Evolutionary conservation across 1,140 invertebrate genomes (phyloP).

Genomic region (Hyposmocoma kahamanoa): DNA sequence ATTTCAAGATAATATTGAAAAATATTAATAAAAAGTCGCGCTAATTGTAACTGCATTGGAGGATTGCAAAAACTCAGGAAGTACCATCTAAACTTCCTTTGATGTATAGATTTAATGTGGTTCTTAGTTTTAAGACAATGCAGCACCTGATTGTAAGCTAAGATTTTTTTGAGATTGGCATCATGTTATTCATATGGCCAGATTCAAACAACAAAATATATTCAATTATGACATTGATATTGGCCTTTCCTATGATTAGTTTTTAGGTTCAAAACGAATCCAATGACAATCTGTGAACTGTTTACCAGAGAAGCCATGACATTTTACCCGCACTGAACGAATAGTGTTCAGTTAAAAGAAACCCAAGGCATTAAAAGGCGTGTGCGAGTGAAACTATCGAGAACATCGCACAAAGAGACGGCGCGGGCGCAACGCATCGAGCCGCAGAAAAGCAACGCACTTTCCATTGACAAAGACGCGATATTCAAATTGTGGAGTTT

Average conservation of each 20-base stretch:
- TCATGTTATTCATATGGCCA: too few relatives aligned
- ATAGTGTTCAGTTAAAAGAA: constrained; percentile 22
- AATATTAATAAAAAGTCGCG: too few relatives aligned
- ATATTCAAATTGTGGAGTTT: constrained; percentile 33
- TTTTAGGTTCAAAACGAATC: background rate
- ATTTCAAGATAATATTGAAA: too few relatives aligned
- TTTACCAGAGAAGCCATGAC: constrained; percentile 12
- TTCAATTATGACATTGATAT: background rate
- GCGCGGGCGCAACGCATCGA: constrained; percentile 27
- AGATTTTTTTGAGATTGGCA: too few relatives aligned
- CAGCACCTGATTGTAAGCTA: too few relatives aligned
- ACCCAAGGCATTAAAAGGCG: constrained; percentile 25
- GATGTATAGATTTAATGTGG: too few relatives aligned
- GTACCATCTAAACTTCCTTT: too few relatives aligned
- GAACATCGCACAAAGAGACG: constrained; percentile 47
- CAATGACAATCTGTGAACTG: background rate
- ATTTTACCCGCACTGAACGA: constrained; percentile 12
- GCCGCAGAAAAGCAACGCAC: constrained; percentile 28
- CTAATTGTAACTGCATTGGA: too few relatives aligned
- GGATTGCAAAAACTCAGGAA: too few relatives aligned
- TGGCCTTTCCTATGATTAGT: background rate
- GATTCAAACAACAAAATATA: background rate
- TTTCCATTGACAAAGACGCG: constrained; percentile 35
- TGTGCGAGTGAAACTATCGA: constrained; percentile 44
- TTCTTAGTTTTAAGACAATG: too few relatives aligned